Evolutionary conservation across 2,113 vertebrate species (phyloP), one percentile per base, ranked within the genome.

Genomic region (Illadopsis cleaveri): DNA sequence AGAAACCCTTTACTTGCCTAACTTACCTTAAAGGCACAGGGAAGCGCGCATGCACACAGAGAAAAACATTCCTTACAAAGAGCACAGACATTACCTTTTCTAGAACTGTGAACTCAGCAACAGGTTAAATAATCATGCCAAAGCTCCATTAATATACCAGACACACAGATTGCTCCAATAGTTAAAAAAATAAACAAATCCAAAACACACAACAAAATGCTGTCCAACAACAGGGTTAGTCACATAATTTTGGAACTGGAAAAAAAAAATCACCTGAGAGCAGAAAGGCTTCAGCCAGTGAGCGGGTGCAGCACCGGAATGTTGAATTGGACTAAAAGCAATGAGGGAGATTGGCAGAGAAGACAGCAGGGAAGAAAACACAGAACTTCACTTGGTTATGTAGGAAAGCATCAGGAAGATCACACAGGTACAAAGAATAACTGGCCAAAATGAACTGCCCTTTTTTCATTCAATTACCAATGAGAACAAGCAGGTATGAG

Each of bases 211-310:
- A 81, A 50, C 45, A 21, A 89, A 95, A 81, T 54, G 64, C 45
- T 73, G 60, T 89, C 89, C 86, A 95, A 95, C 86, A 92, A 21
- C 81, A 72, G 89, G 78, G 94, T 98, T 98, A 98, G 97, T 97
- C 80, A 93, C 76, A 87, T 87, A 61, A 81, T 77, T 94, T 68
- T 73, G 89, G 93, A 98, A 97, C 92, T 94, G 95, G 96, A 95
- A 95, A 83, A 95, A 60, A 64, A 57, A 82, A 96, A 98, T 98
- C 98, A 99, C 99, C 99, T 99, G 98, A 96, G 98, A 98, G 98
- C 96, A 92, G 98, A 97, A 96, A 98, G 96, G 96, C 97, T 97
- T 98, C 98, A 99, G 98, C 97, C 98, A 98, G 98, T 98, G 96
- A 98, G 98, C 20, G 94, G 98, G 90, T 96, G 98, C 95, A 98